These are phyloP conservation scores for Zygothrica quintamaculata DNA, from an alignment of 2,888 invertebrate genomes.

Conservation along the genomic window DNA sequence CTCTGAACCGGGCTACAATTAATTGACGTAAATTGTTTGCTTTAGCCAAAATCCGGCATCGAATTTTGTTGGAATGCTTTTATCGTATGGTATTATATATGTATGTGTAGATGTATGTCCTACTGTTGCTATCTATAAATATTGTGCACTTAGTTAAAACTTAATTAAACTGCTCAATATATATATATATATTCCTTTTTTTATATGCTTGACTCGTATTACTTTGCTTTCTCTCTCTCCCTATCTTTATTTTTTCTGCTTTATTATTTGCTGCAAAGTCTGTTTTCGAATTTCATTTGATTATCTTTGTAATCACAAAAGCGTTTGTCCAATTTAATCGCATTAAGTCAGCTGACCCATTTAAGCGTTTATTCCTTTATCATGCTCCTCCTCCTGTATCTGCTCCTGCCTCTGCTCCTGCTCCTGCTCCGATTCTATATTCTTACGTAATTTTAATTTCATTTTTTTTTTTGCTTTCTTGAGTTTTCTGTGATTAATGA, in stretches of 20 bases:
- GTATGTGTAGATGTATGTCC: constrained; percentile 40
- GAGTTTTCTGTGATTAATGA: constrained; percentile 69
- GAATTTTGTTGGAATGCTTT: not conserved
- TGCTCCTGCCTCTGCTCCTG: not conserved
- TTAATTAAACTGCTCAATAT: constrained; percentile 54
- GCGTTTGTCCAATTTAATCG: constrained; percentile 59
- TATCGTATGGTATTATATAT: not conserved
- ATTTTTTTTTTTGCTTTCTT: constrained; percentile 28
- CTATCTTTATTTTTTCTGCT: constrained; percentile 4
- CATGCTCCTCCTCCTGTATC: constrained; percentile 1
- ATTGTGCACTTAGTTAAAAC: constrained; percentile 37
- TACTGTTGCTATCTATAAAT: constrained; percentile 7
- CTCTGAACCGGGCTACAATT: constrained; percentile 53
- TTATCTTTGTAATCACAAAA: constrained; percentile 55
- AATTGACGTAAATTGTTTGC: constrained; percentile 62
- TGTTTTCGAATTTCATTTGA: constrained; percentile 55
- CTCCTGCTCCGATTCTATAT: no score
- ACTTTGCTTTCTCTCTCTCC: constrained; percentile 25
- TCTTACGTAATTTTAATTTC: constrained; percentile 32
- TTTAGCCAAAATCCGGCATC: constrained; percentile 4
- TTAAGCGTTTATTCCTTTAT: constrained; percentile 48
- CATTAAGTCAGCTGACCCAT: constrained; percentile 61
- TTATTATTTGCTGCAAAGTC: constrained; percentile 15
- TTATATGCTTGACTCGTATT: constrained; percentile 17
- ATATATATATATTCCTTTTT: constrained; percentile 11